phyloP scores from a whole-genome alignment of 2,797 vertebrate species.

The Falco biarmicus region DNA sequence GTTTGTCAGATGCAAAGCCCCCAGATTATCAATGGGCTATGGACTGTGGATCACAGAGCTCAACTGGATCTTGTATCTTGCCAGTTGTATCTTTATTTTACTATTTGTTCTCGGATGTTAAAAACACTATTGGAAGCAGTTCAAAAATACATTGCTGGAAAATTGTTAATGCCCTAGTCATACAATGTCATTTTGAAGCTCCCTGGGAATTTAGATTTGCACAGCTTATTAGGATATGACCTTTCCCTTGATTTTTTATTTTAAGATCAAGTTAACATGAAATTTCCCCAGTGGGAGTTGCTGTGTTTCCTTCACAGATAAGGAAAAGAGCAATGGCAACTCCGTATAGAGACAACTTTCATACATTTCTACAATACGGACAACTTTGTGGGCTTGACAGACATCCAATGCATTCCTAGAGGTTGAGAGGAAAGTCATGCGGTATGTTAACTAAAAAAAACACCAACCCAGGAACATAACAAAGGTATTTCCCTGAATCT shows the following conservation, averaged over 20 bases:
- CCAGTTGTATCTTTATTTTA: constrained; percentile 41
- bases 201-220: constrained; percentile 89
- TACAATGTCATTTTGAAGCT: constrained; percentile 80
- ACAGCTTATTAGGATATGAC: constrained; percentile 92
- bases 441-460: constrained; percentile 7
- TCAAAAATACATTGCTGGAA: constrained; percentile 76
- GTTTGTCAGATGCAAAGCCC: background rate
- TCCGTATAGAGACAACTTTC: constrained; percentile 63
- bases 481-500: constrained; percentile 69
- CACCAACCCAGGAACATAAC: constrained; percentile 3
- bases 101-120: constrained; percentile 54
- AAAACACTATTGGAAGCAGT: constrained; percentile 65
- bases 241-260: constrained; percentile 93
- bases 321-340: constrained; percentile 83
- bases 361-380: constrained; percentile 54
- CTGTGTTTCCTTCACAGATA: constrained; percentile 90
- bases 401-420: constrained; percentile 68
- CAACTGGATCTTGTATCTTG: background rate
- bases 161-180: constrained; percentile 71
- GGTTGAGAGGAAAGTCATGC: constrained; percentile 74
- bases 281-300: constrained; percentile 89
- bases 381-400: constrained; percentile 66
- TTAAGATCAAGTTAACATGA: constrained; percentile 90
- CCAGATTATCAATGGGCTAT: background rate
- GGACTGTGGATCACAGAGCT: background rate